Evolutionary conservation across 2,888 invertebrate genomes (phyloP).

Genomic region (Gortyna flavago): DNA sequence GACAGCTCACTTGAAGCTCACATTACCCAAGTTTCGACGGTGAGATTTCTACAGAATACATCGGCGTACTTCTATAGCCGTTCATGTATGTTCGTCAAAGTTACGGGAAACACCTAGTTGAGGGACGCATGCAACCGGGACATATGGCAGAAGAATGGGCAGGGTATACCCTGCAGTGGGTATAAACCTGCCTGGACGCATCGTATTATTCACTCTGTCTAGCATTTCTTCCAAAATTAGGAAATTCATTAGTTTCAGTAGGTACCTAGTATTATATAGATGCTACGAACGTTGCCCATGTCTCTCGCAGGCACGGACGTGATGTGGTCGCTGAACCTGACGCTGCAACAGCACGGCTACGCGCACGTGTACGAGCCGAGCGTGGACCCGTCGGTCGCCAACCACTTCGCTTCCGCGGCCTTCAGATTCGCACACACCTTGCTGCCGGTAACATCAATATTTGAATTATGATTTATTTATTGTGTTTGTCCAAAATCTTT

Average conservation of each 20-base stretch:
- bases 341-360: constrained; percentile 86
- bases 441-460: constrained; percentile 90
- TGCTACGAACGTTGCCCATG: neutral
- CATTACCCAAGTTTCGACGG: too few relatives aligned
- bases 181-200: too few relatives aligned
- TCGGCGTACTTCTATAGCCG: too few relatives aligned
- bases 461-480: neutral
- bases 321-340: constrained; percentile 89
- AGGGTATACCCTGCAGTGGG: too few relatives aligned
- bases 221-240: neutral
- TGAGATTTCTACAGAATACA: too few relatives aligned
- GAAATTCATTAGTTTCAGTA: neutral
- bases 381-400: constrained; percentile 94
- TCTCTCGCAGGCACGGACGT: constrained; percentile 84
- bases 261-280: neutral
- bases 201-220: neutral
- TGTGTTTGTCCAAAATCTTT: neutral
- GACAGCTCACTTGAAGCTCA: too few relatives aligned
- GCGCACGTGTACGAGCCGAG: constrained; percentile 90
- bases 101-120: too few relatives aligned
- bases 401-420: constrained; percentile 95
- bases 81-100: too few relatives aligned
- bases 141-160: too few relatives aligned
- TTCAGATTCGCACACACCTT: constrained; percentile 97
- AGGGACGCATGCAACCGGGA: too few relatives aligned